Conservation (phyloP, 2,888 invertebrate genomes). For the Zele albiditarsus region DNA sequence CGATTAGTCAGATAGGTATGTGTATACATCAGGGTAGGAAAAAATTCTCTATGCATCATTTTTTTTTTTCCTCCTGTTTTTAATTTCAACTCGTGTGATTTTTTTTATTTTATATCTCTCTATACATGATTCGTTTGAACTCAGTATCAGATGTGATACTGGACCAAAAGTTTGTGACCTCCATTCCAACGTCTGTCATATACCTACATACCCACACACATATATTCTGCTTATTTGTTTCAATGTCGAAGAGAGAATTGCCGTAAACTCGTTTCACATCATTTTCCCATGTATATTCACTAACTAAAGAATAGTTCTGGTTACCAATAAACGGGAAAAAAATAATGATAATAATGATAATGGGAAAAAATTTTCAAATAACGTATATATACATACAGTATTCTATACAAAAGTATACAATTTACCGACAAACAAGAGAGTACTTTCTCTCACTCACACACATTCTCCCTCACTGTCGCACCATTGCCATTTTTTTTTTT, state of each 20-base stretch:
- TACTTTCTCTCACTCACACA: neutral
- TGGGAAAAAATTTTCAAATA: neutral
- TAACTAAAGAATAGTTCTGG: neutral
- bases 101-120: neutral
- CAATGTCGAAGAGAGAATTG: conserved; percentile 6
- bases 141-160: neutral
- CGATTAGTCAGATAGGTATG: too few species aligned
- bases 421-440: neutral
- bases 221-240: conserved; percentile 22
- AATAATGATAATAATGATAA: neutral
- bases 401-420: neutral
- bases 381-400: neutral
- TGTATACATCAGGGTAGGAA: too few species aligned
- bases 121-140: neutral
- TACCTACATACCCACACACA: neutral
- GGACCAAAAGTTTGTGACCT: neutral
- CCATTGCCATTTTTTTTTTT: too few species aligned
- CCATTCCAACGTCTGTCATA: neutral
- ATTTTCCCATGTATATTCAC: neutral
- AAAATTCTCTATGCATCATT: too few species aligned
- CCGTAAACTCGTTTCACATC: neutral
- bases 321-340: neutral
- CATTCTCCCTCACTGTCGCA: too few species aligned
- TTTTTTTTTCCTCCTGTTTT: neutral
- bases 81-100: neutral